A percentile compares a stretch with the other conserved stretches of the same genome.
These are phyloP conservation scores for Pomatostomus ruficeps DNA, from an alignment of 2,113 vertebrate genomes.

Conservation along the genomic window DNA sequence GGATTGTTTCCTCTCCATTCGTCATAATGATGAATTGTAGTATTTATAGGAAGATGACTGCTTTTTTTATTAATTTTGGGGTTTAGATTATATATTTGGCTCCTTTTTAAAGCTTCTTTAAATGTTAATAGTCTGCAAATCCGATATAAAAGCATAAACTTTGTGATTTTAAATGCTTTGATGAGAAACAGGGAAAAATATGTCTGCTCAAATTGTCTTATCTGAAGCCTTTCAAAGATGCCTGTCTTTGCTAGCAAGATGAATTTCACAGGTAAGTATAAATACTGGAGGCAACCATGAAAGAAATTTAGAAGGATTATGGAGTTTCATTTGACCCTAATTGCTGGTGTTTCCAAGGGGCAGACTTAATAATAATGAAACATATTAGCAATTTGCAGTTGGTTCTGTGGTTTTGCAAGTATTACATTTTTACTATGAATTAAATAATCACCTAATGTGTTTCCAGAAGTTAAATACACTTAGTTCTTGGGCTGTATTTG, in stretches of 20 bases:
- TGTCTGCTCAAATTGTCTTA: conserved; percentile 5
- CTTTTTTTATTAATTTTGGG: conserved; percentile 61
- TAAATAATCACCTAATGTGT: neutral
- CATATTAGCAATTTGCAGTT: neutral
- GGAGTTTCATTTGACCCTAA: conserved; percentile 47
- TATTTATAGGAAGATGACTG: conserved; percentile 54
- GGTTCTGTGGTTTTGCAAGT: neutral
- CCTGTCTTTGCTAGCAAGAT: conserved; percentile 9
- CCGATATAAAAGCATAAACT: conserved; percentile 5
- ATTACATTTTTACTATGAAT: neutral
- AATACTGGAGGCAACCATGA: conserved; percentile 18
- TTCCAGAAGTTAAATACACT: neutral
- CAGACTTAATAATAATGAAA: conserved; percentile 16
- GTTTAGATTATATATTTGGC: conserved; percentile 25
- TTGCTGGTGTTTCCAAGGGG: neutral
- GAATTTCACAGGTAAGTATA: conserved; percentile 51
- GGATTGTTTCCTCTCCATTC: conserved; percentile 65
- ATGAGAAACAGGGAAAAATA: conserved; percentile 3
- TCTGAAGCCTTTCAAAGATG: conserved; percentile 10
- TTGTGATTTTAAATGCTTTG: conserved; percentile 16
- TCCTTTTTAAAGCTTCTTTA: conserved; percentile 9
- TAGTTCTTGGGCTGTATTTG: neutral
- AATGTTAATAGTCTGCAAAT: conserved; percentile 51
- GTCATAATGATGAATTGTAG: conserved; percentile 69
- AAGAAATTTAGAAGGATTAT: conserved; percentile 50